Evolutionary conservation across 2,797 vertebrate genomes (phyloP), one percentile per base, ranked within the genome.

Genomic region (Aulostomus chinensis): DNA sequence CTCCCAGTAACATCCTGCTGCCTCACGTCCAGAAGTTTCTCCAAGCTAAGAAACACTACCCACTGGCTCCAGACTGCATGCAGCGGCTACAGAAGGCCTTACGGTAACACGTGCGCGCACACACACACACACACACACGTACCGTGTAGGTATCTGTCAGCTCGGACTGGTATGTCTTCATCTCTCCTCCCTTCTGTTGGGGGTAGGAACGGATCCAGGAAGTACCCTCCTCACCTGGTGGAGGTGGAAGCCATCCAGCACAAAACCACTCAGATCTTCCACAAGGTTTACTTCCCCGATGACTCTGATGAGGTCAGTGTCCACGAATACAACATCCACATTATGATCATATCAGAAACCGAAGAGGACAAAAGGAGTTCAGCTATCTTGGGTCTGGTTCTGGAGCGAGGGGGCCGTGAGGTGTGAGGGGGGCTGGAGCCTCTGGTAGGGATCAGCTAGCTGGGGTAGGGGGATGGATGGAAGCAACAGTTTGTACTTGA

Each of bases 171-270:
- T 31, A 7, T 7, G 12, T 13, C 8, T 13, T 41, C 1, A 40
- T 9, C 4, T 15, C 14, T 20, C 3, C 0, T 20, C 2, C 38
- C 34, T 53, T 0, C 5, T 17, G 0, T 34, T 28, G 41, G 33
- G 43, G 35, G n/a, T 59, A 99, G 97, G 58, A 99, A 97, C 0
- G 97, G 97, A 17, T 95, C 94, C 2, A 93, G 96, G 49, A 99
- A 98, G 78, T 99, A 97, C 36, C 95, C 97, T 0, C 96, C 96
- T 15, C 97, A 99, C 68, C 82, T 98, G 66, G 97, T 99, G 56
- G 97, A 99, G 83, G 97, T 99, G 48, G 97, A 98, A 74, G 97
- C 97, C 46, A 99, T 99, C 81, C 96, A 99, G 75, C 96, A 99
- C 84, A 98, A 98, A 70, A 99, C 96, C 0, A 99, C 96, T 0